Conservation (phyloP, 2,797 vertebrate genomes). For the Leuciscus waleckii region DNA sequence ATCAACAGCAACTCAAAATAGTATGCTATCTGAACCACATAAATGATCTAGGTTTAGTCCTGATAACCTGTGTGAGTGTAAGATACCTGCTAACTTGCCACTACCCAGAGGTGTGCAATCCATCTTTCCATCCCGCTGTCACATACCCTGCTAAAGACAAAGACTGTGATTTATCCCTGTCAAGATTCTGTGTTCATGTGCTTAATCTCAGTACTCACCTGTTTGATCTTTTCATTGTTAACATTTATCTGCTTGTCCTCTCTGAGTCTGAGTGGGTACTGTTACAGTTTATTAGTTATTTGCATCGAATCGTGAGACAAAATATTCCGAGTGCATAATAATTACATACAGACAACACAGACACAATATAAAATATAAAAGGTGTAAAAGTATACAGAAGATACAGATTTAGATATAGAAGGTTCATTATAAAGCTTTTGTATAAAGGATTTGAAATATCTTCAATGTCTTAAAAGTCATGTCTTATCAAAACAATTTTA, state of each 20-base stretch:
- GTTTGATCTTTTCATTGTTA: background rate
- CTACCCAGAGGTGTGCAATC: background rate
- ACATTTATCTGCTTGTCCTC: background rate
- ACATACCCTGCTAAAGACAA: background rate
- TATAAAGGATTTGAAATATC: background rate
- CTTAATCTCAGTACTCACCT: background rate
- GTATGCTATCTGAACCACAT: background rate
- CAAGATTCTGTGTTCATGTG: background rate
- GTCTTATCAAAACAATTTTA: background rate
- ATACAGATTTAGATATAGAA: background rate
- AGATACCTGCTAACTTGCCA: background rate
- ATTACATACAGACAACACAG: background rate
- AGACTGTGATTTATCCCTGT: background rate
- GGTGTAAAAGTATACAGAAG: background rate
- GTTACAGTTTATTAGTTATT: background rate
- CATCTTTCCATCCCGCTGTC: background rate
- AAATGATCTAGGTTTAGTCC: background rate
- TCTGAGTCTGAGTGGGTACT: background rate
- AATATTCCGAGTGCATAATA: background rate
- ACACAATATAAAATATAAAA: background rate
- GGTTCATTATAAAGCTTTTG: background rate
- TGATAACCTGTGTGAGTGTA: background rate
- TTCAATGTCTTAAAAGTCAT: background rate
- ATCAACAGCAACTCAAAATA: background rate
- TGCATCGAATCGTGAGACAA: background rate